phyloP scores from a whole-genome alignment of 2,888 invertebrate species.

The Oscheius sp. region DNA sequence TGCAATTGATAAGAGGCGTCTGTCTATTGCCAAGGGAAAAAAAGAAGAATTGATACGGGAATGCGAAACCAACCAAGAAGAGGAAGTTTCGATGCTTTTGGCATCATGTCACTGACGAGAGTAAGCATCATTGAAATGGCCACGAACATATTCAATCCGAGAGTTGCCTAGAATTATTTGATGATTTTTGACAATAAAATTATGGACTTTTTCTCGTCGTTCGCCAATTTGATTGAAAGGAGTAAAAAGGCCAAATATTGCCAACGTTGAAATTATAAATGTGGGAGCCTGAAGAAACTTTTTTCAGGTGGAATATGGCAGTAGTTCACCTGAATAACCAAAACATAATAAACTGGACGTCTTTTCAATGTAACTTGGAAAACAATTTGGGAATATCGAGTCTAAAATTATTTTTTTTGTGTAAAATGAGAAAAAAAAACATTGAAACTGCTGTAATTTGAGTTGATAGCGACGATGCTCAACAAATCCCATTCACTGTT shows the following conservation, averaged over 20 bases:
- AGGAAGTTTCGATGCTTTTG: constrained; percentile 58
- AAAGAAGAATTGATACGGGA: neutral
- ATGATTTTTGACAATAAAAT: neutral
- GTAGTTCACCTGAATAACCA: constrained; percentile 34
- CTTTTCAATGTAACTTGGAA: constrained; percentile 30
- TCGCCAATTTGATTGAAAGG: constrained; percentile 52
- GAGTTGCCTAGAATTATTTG: constrained; percentile 38
- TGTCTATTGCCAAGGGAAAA: neutral
- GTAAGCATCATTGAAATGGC: constrained; percentile 61
- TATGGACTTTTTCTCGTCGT: constrained; percentile 50
- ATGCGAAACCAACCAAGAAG: constrained; percentile 44
- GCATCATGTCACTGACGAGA: constrained; percentile 63
- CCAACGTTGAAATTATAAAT: constrained; percentile 56
- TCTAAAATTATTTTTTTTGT: constrained; percentile 2
- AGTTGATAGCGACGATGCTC: constrained; percentile 30
- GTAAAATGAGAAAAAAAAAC: neutral
- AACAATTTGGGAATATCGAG: constrained; percentile 22
- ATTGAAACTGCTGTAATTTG: constrained; percentile 13
- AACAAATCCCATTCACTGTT: constrained; percentile 61
- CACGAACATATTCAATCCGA: constrained; percentile 59
- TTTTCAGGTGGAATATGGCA: neutral
- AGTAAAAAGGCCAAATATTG: constrained; percentile 61
- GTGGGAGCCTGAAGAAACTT: constrained; percentile 46
- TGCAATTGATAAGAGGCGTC: no score
- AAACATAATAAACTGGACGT: constrained; percentile 42